These are phyloP conservation scores for Brachyptera putata DNA, from an alignment of 2,888 invertebrate species.

Conservation along the genomic window DNA sequence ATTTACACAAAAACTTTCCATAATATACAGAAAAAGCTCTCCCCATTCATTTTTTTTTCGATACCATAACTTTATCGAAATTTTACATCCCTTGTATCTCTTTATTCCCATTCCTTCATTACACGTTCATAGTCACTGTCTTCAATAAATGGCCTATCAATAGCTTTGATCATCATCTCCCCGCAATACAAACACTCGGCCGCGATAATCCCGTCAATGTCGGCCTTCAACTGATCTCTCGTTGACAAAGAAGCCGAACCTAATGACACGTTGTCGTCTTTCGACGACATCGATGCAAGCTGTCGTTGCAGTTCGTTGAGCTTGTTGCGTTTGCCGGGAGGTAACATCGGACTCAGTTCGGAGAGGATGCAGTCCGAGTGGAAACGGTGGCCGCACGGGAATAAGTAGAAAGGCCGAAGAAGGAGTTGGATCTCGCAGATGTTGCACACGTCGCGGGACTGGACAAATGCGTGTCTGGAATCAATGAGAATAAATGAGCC, in stretches of 20 bases:
- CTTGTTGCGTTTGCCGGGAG: slow-evolving; percentile 47
- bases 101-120: slow-evolving; percentile 79
- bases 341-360: slow-evolving; percentile 67
- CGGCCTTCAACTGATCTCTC: slow-evolving; percentile 66
- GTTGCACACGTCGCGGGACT: slow-evolving; percentile 74
- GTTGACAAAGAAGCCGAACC: slow-evolving; percentile 52
- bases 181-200: slow-evolving; percentile 92
- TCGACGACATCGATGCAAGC: slow-evolving; percentile 40
- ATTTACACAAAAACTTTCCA: no score
- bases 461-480: slow-evolving; percentile 66
- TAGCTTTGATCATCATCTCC: slow-evolving; percentile 80
- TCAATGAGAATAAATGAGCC: no score
- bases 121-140: slow-evolving; percentile 77
- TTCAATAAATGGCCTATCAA: slow-evolving; percentile 84
- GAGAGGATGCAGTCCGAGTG: slow-evolving; percentile 87
- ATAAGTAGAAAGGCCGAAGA: slow-evolving; percentile 86
- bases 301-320: slow-evolving; percentile 45
- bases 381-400: slow-evolving; percentile 93
- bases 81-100: no score
- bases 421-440: slow-evolving; percentile 78
- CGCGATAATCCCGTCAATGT: slow-evolving; percentile 86
- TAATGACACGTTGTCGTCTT: slow-evolving; percentile 51
- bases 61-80: no score
- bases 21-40: no score
- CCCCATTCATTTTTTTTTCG: no score